Conservation (phyloP, 2,888 invertebrate species). For the Calameuta pallipes region DNA sequence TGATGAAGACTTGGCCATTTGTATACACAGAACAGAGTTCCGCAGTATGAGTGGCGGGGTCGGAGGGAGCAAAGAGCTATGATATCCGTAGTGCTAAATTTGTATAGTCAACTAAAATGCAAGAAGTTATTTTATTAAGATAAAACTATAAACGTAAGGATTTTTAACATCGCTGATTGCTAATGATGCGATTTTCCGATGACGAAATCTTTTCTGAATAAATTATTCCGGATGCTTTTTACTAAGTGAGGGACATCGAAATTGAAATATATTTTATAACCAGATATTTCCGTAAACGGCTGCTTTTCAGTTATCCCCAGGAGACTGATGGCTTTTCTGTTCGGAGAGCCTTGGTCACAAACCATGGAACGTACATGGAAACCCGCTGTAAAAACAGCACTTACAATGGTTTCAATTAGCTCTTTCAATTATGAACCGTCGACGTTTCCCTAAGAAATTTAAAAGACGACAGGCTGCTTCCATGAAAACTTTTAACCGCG, state of each 20-base stretch:
- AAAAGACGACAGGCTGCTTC: conserved; percentile 41
- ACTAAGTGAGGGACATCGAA: conserved; percentile 38
- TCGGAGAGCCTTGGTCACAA: conserved; percentile 37
- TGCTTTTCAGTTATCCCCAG: conserved; percentile 31
- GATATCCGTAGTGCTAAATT: too few species aligned
- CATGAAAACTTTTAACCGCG: conserved; percentile 34
- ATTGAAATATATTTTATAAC: conserved; percentile 31
- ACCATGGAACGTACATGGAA: conserved; percentile 31
- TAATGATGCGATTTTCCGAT: conserved; percentile 17
- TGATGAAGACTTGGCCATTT: too few species aligned
- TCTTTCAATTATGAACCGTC: conserved; percentile 15
- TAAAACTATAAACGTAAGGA: too few species aligned
- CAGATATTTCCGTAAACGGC: conserved; percentile 24
- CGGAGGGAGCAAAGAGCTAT: too few species aligned
- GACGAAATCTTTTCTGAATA: conserved; percentile 24
- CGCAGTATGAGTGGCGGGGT: too few species aligned
- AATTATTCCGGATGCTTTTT: conserved; percentile 36
- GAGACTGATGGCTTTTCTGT: conserved; percentile 27
- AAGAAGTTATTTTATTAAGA: too few species aligned
- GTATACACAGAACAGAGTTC: too few species aligned
- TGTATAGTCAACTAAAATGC: too few species aligned
- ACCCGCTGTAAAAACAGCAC: conserved; percentile 23
- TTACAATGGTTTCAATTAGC: conserved; percentile 28
- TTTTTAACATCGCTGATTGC: too few species aligned
- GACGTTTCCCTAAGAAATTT: conserved; percentile 27